phyloP scores from a whole-genome alignment of 2,888 invertebrate genomes.

The Volucella bombylans region DNA sequence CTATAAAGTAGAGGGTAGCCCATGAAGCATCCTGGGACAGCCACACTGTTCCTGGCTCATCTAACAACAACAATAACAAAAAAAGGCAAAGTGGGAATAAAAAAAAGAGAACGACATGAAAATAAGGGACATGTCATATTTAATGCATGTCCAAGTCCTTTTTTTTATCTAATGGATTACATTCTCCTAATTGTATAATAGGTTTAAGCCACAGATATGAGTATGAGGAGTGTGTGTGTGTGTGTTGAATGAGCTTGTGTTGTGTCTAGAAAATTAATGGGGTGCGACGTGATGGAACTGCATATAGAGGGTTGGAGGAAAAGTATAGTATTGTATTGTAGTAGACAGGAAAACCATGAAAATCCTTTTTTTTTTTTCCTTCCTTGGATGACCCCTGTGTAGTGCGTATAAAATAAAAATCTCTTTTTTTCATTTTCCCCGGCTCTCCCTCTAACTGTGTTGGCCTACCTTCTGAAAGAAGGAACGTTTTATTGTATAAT shows the following conservation, averaged over 20 bases:
- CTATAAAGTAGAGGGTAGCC: neutral
- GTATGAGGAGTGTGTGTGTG: neutral
- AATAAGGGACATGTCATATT: constrained; percentile 66
- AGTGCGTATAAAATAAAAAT: constrained; percentile 53
- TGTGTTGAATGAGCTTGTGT: constrained; percentile 20
- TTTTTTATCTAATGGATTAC: constrained; percentile 65
- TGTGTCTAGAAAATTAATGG: constrained; percentile 69
- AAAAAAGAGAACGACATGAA: constrained; percentile 31
- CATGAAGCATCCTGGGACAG: no score
- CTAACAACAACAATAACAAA: constrained; percentile 5
- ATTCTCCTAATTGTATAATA: constrained; percentile 59
- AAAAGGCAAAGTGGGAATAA: neutral
- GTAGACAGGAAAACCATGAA: constrained; percentile 45
- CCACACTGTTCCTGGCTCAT: neutral
- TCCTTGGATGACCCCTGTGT: constrained; percentile 41
- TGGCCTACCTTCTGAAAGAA: neutral
- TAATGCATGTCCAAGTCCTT: constrained; percentile 68
- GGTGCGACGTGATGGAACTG: constrained; percentile 70
- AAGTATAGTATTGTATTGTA: neutral
- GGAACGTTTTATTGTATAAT: constrained; percentile 62
- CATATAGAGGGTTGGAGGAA: constrained; percentile 17
- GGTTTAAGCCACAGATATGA: constrained; percentile 47
- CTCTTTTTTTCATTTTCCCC: constrained; percentile 47
- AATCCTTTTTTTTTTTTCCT: constrained; percentile 59
- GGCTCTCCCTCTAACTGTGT: neutral